Evolutionary conservation across 2,113 vertebrate genomes (phyloP), one percentile per base, ranked within the genome.

Genomic region (Centrocercus urophasianus): DNA sequence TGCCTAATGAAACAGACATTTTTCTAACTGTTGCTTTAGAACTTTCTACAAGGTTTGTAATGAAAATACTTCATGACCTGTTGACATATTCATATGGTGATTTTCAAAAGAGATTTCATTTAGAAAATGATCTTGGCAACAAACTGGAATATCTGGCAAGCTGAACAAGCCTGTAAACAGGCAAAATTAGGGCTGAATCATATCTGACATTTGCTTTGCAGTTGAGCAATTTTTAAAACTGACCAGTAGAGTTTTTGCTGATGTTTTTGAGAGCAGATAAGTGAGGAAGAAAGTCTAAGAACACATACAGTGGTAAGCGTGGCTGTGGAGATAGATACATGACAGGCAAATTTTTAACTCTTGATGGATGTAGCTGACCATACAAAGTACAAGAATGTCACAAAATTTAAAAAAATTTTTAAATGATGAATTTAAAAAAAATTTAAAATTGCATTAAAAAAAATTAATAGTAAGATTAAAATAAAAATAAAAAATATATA

Each of bases 1-100:
- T 78, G 83, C 82, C 91, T 98, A 97, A 97, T 97, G 97, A 98
- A 98, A 98, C 93, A 93, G 95, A 96, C 93, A 79, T 96, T 97
- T 97, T 97, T 97, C 96, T 96, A 97, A 97, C 95, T 94, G 94
- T 97, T 98, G 74, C 94, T 97, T 97, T 96, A 96, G 88, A 97
- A 96, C 82, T 97, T 97, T 98, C 96, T 98, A 97, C 88, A 86
- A 95, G 96, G 95, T 97, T 97, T 97, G 90, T 97, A 98, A 97
- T 98, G 96, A 98, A 98, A 98, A 98, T 98, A 97, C 97, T 98
- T 98, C 97, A 98, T 96, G 98, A 98, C 96, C 97, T 97, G 98
- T 97, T 98, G 98, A 98, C 97, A 98, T 97, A 98, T 98, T 98
- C 97, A 98, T 98, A 97, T 97, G 94, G 96, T 98, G 96, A 97